Evolutionary conservation across 2,797 vertebrate genomes (phyloP), one percentile per base, ranked within the genome.

Genomic region (Setipinna tenuifilis): DNA sequence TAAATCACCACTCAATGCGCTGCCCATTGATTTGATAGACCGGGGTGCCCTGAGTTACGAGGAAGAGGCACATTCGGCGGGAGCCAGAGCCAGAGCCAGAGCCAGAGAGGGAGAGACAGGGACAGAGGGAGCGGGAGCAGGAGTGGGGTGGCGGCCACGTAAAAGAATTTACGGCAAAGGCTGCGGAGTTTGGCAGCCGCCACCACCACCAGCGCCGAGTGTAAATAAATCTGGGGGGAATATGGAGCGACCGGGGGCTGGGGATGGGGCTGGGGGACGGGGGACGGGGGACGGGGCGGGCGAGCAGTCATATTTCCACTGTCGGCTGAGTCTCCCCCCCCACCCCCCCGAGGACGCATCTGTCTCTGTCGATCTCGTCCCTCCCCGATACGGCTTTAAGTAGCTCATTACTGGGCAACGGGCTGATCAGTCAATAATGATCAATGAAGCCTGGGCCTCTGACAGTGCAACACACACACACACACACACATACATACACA

Each of bases 1-100:
- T 82, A 82, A 84, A 85, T 84, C 83, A 82, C 81, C 44, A n/a
- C 71, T 78, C 71, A 78, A 78, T 9, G 62, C 82, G 78, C 23
- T 2, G 1, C 6, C 59, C 78, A 71, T 82, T 41, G 71, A 78
- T 44, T 78, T 78, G 71, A 78, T 78, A 44, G 71, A 78, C 71
- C 35, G 50, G 71, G 71, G 35, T 21, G 17, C 35, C 3, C 46
- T 68, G 80, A 87, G 83, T 84, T 87, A 82, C 71, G 61, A 87
- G 83, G 44, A 41, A 58, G 31, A 31, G 68, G 31, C 14, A 54
- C 59, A n/a, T 65, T 81, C 11, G 57, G 50, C 50, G 35, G 35
- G 35, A 41, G 35, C 2, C 35, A 9, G 50, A 48, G 46, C 4
- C 3, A 10, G 10, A 48, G 46, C 46, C 4, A 48, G 46, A 10